Conservation (phyloP, 2,113 vertebrate genomes). For the Corythornis vintsioides region DNA sequence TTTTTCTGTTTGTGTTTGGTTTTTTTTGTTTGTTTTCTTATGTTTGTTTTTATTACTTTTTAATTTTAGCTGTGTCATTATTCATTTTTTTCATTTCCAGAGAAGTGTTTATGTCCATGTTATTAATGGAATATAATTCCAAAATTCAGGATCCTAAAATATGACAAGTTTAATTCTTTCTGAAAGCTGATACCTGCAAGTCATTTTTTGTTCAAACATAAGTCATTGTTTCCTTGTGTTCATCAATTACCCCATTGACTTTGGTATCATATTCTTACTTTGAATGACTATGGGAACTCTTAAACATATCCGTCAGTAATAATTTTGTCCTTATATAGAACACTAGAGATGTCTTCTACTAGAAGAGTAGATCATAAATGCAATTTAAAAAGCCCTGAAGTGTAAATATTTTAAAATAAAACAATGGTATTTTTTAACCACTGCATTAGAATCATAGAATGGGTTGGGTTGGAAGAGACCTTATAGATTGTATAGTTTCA, state of each 20-base stretch:
- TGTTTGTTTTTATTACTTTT: not conserved
- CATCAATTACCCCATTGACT: too few species aligned
- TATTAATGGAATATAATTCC: not conserved
- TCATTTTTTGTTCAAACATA: not conserved
- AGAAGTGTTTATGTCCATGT: not conserved
- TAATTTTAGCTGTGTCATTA: not conserved
- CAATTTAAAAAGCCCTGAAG: not conserved
- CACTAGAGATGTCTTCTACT: too few species aligned
- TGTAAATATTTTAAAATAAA: accelerated
- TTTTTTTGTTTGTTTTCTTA: not conserved
- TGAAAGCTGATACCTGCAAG: not conserved
- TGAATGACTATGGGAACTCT: not conserved
- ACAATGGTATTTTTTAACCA: not conserved
- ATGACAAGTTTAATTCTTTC: not conserved
- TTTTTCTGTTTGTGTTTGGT: not conserved
- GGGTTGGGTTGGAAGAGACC: not conserved
- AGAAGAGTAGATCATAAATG: not conserved
- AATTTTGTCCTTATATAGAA: not conserved
- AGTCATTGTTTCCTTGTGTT: not conserved
- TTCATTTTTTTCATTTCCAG: not conserved
- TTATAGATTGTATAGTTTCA: too few species aligned
- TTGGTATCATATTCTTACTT: not conserved
- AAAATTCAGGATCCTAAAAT: not conserved
- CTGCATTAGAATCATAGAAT: not conserved
- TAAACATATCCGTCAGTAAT: not conserved